phyloP scores from a whole-genome alignment of 2,113 vertebrate genomes.

The Saiga tatarica region DNA sequence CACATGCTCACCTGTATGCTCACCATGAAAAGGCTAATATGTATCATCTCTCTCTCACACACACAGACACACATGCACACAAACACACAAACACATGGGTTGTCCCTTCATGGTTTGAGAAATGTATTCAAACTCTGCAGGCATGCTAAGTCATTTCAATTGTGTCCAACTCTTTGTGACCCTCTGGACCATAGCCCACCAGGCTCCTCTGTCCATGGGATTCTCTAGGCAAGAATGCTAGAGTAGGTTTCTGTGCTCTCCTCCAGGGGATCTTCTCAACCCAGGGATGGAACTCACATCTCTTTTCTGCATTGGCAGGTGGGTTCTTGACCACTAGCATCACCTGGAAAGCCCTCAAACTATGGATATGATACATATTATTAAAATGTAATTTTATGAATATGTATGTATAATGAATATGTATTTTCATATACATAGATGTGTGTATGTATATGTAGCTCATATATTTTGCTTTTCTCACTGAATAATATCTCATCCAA shows the following conservation, averaged over 20 bases:
- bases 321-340: background rate
- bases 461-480: background rate
- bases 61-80: background rate
- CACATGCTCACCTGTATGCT: background rate
- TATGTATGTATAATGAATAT: background rate
- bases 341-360: background rate
- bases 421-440: background rate
- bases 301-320: background rate
- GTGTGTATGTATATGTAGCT: background rate
- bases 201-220: no score
- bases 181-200: background rate
- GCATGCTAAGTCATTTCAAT: background rate
- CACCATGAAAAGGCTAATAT: background rate
- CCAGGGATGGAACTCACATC: background rate
- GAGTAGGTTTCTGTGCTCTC: background rate
- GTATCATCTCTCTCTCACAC: background rate
- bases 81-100: background rate
- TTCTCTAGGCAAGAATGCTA: background rate
- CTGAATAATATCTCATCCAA: background rate
- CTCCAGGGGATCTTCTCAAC: background rate
- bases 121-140: background rate
- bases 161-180: background rate
- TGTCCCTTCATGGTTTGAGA: background rate
- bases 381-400: background rate
- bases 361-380: background rate